phyloP scores from a whole-genome alignment of 2,888 invertebrate species.

The Caenorhabditis becei region DNA sequence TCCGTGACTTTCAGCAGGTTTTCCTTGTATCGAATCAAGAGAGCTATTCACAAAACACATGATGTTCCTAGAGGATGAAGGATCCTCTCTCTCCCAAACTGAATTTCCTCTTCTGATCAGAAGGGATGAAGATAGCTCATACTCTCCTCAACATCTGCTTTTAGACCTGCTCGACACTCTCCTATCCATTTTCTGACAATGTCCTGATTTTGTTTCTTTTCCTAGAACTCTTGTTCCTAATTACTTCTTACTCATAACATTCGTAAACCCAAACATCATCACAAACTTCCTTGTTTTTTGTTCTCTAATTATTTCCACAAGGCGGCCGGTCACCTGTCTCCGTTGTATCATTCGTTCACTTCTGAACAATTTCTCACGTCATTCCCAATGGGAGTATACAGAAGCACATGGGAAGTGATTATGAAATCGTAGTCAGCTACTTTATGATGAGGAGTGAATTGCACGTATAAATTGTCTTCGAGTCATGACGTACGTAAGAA shows the following conservation, averaged over 20 bases:
- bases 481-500: conserved; percentile 34
- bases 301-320: not conserved
- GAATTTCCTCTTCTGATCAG: conserved; percentile 45
- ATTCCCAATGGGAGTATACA: conserved; percentile 4
- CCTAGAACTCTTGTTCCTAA: no score
- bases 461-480: conserved; percentile 36
- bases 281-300: not conserved
- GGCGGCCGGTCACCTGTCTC: not conserved
- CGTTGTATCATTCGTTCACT: not conserved
- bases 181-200: no score
- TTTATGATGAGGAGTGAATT: conserved; percentile 24
- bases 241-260: not conserved
- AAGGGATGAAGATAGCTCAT: conserved; percentile 16
- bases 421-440: conserved; percentile 5
- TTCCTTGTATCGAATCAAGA: conserved; percentile 44
- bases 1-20: conserved; percentile 46
- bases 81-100: conserved; percentile 34
- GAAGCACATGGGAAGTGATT: not conserved
- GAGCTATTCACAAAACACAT: conserved; percentile 58
- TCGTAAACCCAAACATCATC: not conserved
- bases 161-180: not conserved
- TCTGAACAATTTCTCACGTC: conserved; percentile 15
- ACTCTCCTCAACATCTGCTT: not conserved
- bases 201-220: no score
- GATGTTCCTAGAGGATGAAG: conserved; percentile 39